Evolutionary conservation across 2,888 invertebrate species (phyloP), one percentile per base, ranked within the genome.

Genomic region (Campaea margaritaria): DNA sequence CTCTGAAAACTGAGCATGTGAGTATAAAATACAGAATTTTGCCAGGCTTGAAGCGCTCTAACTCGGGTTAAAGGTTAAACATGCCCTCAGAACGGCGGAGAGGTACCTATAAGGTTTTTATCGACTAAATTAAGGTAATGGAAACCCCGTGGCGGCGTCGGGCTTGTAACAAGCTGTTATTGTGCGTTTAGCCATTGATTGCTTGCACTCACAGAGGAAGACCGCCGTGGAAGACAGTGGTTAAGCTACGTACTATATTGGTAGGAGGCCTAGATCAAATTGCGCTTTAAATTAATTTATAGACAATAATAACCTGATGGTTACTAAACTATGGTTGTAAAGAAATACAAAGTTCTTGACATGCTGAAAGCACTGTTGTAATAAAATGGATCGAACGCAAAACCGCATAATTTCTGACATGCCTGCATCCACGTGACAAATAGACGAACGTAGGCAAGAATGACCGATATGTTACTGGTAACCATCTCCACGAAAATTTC

Each of bases 101-200:
- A 38, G 57, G 58, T 58, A 45, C 74, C 71, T 74, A 74, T 70
- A 76, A 75, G 75, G 77, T 83, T 86, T 86, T 87, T 86, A 86
- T 83, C 81, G 75, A 74, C 70, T 78, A 84, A 86, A 85, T 83
- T 77, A 83, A 83, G 85, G 85, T 84, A 86, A 86, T 86, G 83
- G 85, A 82, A 78, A 82, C 83, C 80, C 78, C 79, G 74, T 74
- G 73, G 79, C 78, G 73, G 79, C 78, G 79, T 74, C 64, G 70
- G 73, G 74, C 70, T 70, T 77, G 81, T 87, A 87, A 87, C 87
- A 83, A 86, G 86, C 84, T 79, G 82, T 83, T 86, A 85, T 85
- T 87, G 86, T 83, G 60, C 76, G 69, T 67, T 67, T 72, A 72
- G 64, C 67, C 77, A 78, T 79, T 82, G 85, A 83, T 82, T 82